Conservation (phyloP, 2,113 vertebrate species). For the Fukomys damarensis region DNA sequence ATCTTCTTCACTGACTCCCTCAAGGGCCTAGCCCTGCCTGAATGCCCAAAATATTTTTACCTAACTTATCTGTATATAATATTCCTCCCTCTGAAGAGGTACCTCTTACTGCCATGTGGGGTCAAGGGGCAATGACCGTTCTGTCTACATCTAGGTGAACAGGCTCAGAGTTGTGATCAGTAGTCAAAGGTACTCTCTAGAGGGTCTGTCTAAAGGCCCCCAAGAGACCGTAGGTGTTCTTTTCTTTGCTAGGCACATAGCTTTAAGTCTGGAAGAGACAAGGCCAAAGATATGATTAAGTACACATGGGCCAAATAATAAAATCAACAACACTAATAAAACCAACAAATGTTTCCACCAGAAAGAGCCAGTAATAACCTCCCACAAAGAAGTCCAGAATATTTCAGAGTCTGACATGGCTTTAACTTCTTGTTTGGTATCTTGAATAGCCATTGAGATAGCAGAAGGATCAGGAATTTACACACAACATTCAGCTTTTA, state of each 20-base stretch:
- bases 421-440: neutral
- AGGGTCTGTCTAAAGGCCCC: neutral
- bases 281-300: neutral
- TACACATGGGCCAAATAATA: neutral
- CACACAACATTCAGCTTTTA: neutral
- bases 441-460: neutral
- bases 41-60: neutral
- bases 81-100: neutral
- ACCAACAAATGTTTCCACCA: neutral
- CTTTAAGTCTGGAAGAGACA: neutral
- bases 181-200: neutral
- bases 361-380: neutral
- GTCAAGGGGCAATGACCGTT: neutral
- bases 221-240: too few relatives aligned
- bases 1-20: neutral
- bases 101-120: neutral
- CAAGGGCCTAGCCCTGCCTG: neutral
- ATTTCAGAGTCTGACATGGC: neutral
- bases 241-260: neutral
- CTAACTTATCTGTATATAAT: neutral
- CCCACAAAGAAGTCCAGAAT: neutral
- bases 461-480: neutral
- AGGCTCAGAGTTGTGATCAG: neutral
- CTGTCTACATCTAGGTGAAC: neutral
- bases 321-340: neutral